phyloP scores from a whole-genome alignment of 2,888 invertebrate species.

The Cremastinae sp. region DNA sequence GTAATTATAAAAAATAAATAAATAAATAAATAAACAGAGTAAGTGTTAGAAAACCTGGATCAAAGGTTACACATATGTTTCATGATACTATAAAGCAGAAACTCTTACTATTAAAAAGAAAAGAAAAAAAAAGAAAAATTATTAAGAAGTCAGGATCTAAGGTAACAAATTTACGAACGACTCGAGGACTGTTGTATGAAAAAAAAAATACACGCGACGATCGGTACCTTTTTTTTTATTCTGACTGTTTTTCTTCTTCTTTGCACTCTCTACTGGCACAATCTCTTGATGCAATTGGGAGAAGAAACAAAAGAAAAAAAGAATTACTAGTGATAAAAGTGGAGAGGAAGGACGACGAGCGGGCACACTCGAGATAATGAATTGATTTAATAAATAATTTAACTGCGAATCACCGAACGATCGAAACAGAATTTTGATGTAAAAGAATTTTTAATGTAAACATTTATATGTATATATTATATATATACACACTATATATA shows the following conservation, averaged over 20 bases:
- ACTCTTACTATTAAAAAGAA: slow-evolving; percentile 45
- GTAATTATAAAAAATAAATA: slow-evolving; percentile 28
- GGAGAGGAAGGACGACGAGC: slow-evolving; percentile 10
- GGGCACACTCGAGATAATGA: slow-evolving; percentile 55
- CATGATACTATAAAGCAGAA: slow-evolving; percentile 29
- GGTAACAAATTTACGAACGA: slow-evolving; percentile 15
- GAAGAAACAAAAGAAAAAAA: slow-evolving; percentile 45
- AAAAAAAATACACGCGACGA: slow-evolving; percentile 10
- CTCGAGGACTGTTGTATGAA: slow-evolving; percentile 30
- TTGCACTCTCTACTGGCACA: slow-evolving; percentile 29
- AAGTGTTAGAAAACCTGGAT: slow-evolving; percentile 40
- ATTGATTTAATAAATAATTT: slow-evolving; percentile 53
- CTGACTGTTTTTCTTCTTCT: slow-evolving; percentile 15
- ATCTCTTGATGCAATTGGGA: slow-evolving; percentile 35
- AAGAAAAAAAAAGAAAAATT: slow-evolving; percentile 24
- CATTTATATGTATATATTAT: slow-evolving; percentile 66
- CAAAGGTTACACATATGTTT: slow-evolving; percentile 48
- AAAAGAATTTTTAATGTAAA: slow-evolving; percentile 74
- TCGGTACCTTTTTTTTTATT: slow-evolving; percentile 32
- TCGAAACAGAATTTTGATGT: slow-evolving; percentile 49
- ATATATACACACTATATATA: slow-evolving; percentile 62
- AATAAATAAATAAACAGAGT: too few relatives aligned
- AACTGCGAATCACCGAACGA: slow-evolving; percentile 58
- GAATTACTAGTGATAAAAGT: slow-evolving; percentile 38
- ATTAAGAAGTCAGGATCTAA: slow-evolving; percentile 10